A percentile compares a stretch with the other conserved stretches of the same genome.
Evolutionary conservation across 2,797 vertebrate genomes (phyloP).

Genomic region (Chrysocyon brachyurus): DNA sequence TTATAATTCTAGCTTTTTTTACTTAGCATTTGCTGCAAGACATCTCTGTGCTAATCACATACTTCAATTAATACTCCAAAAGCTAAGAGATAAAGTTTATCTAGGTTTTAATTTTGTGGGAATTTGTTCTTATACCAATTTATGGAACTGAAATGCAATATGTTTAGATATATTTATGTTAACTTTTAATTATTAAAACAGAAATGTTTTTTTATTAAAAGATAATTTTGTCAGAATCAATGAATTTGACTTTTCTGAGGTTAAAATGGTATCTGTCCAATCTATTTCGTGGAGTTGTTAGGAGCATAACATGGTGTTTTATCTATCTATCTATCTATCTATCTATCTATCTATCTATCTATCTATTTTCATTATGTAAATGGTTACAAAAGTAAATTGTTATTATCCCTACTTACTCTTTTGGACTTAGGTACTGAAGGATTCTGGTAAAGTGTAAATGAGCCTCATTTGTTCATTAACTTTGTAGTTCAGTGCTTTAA

Average conservation of each 20-base stretch:
- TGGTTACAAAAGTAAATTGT: not conserved
- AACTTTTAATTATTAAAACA: not conserved
- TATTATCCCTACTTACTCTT: not conserved
- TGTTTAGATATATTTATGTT: not conserved
- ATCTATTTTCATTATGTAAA: not conserved
- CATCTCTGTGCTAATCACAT: not conserved
- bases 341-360: not conserved
- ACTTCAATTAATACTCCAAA: not conserved
- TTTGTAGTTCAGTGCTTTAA: not conserved
- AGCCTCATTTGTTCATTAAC: not conserved
- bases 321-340: not conserved
- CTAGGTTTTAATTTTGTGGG: not conserved
- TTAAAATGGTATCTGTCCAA: not conserved
- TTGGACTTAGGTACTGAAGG: not conserved
- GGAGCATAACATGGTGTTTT: not conserved
- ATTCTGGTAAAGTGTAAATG: conserved; percentile 4
- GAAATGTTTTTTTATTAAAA: not conserved
- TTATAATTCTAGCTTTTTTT: not conserved
- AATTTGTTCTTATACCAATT: not conserved
- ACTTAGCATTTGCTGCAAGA: not conserved
- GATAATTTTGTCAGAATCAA: not conserved
- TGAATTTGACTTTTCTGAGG: not conserved
- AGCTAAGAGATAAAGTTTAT: not conserved
- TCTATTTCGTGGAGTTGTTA: not conserved
- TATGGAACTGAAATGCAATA: not conserved